These are phyloP conservation scores for Hemitrygon akajei DNA, from an alignment of 2,797 vertebrate genomes.

Conservation along the genomic window DNA sequence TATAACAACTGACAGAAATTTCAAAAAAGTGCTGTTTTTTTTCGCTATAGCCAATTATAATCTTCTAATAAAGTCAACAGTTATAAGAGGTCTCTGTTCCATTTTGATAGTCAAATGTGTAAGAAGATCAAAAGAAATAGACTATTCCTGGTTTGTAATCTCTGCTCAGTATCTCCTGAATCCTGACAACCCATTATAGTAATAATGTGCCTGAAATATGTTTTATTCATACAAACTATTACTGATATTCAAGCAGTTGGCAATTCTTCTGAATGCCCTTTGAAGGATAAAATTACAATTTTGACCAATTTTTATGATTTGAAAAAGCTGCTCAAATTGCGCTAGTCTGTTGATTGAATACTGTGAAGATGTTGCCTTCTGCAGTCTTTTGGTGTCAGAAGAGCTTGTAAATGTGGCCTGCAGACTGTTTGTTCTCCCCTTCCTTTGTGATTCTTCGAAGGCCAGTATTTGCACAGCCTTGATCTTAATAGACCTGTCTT, in stretches of 20 bases:
- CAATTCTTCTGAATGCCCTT: background rate
- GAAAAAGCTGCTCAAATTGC: background rate
- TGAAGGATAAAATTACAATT: conserved; percentile 30
- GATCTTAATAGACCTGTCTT: background rate
- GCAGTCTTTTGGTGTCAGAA: background rate
- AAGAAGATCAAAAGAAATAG: background rate
- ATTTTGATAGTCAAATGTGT: conserved; percentile 11
- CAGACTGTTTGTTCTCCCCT: background rate
- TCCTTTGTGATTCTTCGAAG: background rate
- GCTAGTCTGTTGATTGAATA: background rate
- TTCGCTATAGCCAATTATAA: background rate
- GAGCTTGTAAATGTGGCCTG: background rate
- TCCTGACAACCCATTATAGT: background rate
- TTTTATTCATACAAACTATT: conserved; percentile 15
- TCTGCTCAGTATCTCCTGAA: background rate
- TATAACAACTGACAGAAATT: background rate
- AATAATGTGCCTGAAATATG: background rate
- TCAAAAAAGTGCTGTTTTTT: background rate
- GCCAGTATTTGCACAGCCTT: background rate
- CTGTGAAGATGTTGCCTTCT: background rate
- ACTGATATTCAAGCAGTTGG: conserved; percentile 7
- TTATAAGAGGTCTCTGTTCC: background rate
- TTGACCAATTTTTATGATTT: background rate
- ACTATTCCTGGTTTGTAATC: conserved; percentile 17
- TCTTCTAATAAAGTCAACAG: conserved; percentile 2